Conservation (phyloP, 92 coral and sea anemone species). For the Zoanthus sansibaricus region DNA sequence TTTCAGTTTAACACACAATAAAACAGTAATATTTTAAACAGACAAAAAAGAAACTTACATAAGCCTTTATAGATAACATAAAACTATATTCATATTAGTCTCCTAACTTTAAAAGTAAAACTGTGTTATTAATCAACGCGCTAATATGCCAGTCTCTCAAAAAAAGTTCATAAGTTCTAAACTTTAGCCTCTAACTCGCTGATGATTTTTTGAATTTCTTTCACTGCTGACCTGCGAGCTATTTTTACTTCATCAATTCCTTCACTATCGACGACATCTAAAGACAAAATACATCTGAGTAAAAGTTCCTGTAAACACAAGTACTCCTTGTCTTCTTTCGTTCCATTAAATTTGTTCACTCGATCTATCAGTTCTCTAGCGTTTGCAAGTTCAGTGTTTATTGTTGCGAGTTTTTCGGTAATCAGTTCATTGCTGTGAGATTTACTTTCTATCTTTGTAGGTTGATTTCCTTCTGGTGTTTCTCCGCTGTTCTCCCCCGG, state of each 20-base stretch:
- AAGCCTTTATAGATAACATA: too few relatives aligned
- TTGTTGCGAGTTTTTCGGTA: conserved; percentile 36
- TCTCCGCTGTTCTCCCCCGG: neutral
- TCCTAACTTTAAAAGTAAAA: too few relatives aligned
- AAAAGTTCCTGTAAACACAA: conserved; percentile 65
- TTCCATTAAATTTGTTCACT: conserved; percentile 49
- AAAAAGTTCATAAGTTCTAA: neutral
- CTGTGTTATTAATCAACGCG: too few relatives aligned
- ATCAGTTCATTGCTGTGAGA: neutral
- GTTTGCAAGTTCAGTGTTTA: conserved; percentile 43
- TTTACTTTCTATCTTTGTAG: neutral
- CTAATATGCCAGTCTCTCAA: neutral
- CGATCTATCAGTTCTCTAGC: conserved; percentile 55
- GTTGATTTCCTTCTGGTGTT: neutral
- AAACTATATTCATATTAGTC: too few relatives aligned
- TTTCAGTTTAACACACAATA: too few relatives aligned
- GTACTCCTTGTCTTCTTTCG: conserved; percentile 49
- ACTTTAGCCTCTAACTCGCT: conserved; percentile 55
- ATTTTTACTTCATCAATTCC: conserved; percentile 49
- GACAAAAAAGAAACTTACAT: too few relatives aligned
- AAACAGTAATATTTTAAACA: too few relatives aligned
- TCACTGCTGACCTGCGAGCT: conserved; percentile 63
- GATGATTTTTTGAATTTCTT: conserved; percentile 51
- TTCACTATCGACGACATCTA: conserved; percentile 55
- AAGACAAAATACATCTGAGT: conserved; percentile 52